Base-by-base conservation (phyloP, 2,797 vertebrate species). In the Botia almorhae region DNA sequence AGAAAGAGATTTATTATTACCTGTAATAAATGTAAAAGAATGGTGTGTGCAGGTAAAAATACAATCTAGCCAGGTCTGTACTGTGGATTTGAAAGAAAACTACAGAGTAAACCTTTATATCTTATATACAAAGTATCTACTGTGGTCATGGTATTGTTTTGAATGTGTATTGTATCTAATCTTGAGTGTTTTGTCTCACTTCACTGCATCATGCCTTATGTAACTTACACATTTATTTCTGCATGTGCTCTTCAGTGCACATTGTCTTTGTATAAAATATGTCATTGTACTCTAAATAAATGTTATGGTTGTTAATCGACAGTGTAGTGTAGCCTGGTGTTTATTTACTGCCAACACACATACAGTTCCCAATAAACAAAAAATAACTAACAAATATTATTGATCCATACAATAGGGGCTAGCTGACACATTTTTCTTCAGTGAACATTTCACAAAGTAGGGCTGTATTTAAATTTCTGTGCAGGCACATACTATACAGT, bases 201-300 rank as follows among this genome's bases (percentile, higher is more conserved):
- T 14, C 16, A 19, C 11, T 29, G 53, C 48, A 74, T 76, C 51
- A 39, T 83, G 50, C 60, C 58, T 71, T 83, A 53, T 76, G 46
- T 74, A 65, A 74, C 71, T 48, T 21, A 55, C 48, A 58, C 5
- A 21, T 55, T n/a, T 74, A 80, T 68, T 72, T 71, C 63, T 82
- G 83, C 83, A 85, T 87, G 84, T 82, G 78, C 70, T 64, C 8
- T 80, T 56, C 50, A 43, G 72, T 36, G 29, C 77, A 73, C 10
- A 48, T 39, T 53, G 56, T 77, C 13, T 74, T 81, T 81, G 53
- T 55, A 70, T 76, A 70, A 82, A 85, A 71, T 72, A 78, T 65
- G 69, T 64, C 69, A 81, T 64, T 68, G 68, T 81, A 82, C 58
- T 75, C 33, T 8, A 33, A 77, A 73, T 78, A 69, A 81, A 82